Conservation (phyloP, 2,113 vertebrate species). For the Seriola quinqueradiata region DNA sequence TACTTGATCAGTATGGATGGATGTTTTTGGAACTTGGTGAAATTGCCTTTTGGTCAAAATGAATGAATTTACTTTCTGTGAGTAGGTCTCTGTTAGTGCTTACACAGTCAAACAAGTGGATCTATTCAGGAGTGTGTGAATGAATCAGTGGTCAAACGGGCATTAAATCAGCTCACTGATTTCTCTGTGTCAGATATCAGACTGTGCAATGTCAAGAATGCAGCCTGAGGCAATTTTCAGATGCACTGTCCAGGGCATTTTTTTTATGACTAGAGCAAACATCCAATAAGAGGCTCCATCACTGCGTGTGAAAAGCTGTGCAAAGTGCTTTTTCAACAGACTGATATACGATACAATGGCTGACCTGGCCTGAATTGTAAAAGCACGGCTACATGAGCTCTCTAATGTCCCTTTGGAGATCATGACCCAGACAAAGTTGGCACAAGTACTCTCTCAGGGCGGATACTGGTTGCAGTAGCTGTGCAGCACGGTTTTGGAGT, state of each 20-base stretch:
- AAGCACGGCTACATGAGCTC: constrained; percentile 52
- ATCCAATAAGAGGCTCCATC: not conserved
- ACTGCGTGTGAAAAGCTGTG: constrained; percentile 7
- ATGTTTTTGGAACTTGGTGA: not conserved
- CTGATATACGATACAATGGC: constrained; percentile 52
- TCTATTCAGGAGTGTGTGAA: not conserved
- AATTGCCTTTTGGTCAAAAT: not conserved
- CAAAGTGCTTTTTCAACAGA: constrained; percentile 43
- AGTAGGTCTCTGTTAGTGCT: not conserved
- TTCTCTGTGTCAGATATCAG: constrained; percentile 20
- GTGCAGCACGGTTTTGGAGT: not conserved
- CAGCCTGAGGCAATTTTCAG: constrained; percentile 5
- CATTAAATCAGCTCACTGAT: not conserved
- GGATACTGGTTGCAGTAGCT: not conserved
- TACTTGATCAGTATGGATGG: not conserved
- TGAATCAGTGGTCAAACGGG: not conserved
- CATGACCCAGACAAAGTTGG: constrained; percentile 43
- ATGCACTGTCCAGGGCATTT: constrained; percentile 17
- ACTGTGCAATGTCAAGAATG: constrained; percentile 5
- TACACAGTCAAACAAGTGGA: not conserved
- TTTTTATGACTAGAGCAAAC: constrained; percentile 22
- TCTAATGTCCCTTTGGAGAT: constrained; percentile 40
- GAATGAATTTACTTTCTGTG: not conserved
- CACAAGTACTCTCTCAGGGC: constrained; percentile 37
- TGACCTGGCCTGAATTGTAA: constrained; percentile 57